Percentiles rank a stretch among this genome's conserved stretches.
phyloP scores from a whole-genome alignment of 2,113 vertebrate genomes.

The Myotis brandtii region DNA sequence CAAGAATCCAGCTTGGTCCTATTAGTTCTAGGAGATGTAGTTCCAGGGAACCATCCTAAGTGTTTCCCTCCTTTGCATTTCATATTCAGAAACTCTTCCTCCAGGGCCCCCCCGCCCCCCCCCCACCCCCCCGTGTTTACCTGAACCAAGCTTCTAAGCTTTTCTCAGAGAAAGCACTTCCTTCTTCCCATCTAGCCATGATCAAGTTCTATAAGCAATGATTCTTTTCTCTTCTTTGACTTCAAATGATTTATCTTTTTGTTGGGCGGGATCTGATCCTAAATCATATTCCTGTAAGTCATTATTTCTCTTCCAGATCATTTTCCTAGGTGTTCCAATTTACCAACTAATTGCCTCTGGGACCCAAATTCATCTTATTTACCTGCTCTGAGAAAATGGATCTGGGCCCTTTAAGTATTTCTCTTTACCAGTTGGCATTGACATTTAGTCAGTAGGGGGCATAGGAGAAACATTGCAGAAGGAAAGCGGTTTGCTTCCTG shows the following conservation, averaged over 20 bases:
- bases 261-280: neutral
- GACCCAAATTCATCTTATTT: neutral
- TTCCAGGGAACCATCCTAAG: neutral
- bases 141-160: neutral
- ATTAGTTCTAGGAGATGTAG: neutral
- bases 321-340: neutral
- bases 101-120: neutral
- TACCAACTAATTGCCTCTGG: neutral
- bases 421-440: neutral
- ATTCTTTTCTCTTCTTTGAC: neutral
- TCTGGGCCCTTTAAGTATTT: conserved; percentile 32
- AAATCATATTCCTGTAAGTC: neutral
- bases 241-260: neutral
- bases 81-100: neutral
- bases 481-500: neutral
- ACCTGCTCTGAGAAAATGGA: conserved; percentile 9
- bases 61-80: neutral
- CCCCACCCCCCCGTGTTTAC: neutral
- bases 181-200: neutral
- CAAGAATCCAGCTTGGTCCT: neutral
- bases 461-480: neutral
- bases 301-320: neutral
- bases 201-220: neutral
- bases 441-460: neutral
- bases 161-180: neutral